Percentiles rank a stretch among this genome's conserved stretches.
These are phyloP conservation scores for Tipula vernalis DNA, from an alignment of 2,888 invertebrate genomes.

Conservation along the genomic window DNA sequence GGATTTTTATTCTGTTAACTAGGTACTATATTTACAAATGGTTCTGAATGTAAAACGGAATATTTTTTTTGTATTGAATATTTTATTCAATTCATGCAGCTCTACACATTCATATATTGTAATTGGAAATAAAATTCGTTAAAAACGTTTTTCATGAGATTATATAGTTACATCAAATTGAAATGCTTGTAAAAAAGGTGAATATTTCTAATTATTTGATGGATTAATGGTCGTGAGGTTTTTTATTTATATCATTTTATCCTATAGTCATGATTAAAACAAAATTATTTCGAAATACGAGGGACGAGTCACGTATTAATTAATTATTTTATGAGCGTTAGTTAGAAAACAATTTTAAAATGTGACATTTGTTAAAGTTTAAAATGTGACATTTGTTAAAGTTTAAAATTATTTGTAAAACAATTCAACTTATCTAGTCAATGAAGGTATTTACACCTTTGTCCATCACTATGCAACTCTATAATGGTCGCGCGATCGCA, in stretches of 20 bases:
- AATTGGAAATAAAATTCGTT: neutral
- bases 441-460: too few species aligned
- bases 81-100: neutral
- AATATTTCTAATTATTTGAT: neutral
- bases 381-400: too few species aligned
- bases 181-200: neutral
- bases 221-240: neutral
- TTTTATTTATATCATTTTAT: neutral
- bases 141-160: neutral
- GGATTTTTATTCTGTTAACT: neutral
- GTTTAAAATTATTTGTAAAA: too few species aligned
- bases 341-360: too few species aligned
- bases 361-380: too few species aligned
- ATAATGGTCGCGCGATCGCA: too few species aligned
- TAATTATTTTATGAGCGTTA: neutral
- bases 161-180: neutral
- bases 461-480: too few species aligned
- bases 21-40: neutral
- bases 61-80: neutral
- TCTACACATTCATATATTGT: neutral
- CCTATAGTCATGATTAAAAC: neutral
- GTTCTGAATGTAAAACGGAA: neutral
- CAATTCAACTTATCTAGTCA: too few species aligned
- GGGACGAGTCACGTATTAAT: neutral
- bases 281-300: neutral